Evolutionary conservation across 2,113 vertebrate species (phyloP).

Genomic region (Melanerpes aurifrons): DNA sequence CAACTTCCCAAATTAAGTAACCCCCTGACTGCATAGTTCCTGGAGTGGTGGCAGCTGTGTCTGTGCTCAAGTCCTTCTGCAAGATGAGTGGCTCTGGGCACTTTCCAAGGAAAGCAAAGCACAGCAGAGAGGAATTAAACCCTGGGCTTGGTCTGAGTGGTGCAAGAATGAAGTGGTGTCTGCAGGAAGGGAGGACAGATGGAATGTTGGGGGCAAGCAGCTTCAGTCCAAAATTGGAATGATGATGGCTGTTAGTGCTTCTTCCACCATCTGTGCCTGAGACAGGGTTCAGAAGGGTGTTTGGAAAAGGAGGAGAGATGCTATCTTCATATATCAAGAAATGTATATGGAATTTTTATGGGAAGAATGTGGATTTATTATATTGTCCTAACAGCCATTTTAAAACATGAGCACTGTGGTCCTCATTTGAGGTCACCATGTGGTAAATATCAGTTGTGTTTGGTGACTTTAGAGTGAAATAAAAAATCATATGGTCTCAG

Average conservation of each 20-base stretch:
- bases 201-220: not conserved
- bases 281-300: not conserved
- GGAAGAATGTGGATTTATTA: not conserved
- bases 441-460: not conserved
- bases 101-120: not conserved
- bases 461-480: not conserved
- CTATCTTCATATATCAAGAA: not conserved
- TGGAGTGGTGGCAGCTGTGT: not conserved
- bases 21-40: not conserved
- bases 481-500: not conserved
- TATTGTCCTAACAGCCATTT: not conserved
- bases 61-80: not conserved
- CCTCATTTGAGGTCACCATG: not conserved
- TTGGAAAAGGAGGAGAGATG: not conserved
- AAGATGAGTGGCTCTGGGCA: not conserved
- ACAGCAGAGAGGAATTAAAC: not conserved
- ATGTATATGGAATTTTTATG: not conserved
- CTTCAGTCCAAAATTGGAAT: constrained; percentile 1
- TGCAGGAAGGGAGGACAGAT: not conserved
- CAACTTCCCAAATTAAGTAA: not conserved
- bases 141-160: not conserved
- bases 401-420: not conserved
- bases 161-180: not conserved
- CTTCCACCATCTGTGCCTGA: not conserved
- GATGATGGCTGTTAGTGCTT: not conserved